Evolutionary conservation across 2,888 invertebrate species (phyloP), one percentile per base, ranked within the genome.

Genomic region (Vanessa cardui): DNA sequence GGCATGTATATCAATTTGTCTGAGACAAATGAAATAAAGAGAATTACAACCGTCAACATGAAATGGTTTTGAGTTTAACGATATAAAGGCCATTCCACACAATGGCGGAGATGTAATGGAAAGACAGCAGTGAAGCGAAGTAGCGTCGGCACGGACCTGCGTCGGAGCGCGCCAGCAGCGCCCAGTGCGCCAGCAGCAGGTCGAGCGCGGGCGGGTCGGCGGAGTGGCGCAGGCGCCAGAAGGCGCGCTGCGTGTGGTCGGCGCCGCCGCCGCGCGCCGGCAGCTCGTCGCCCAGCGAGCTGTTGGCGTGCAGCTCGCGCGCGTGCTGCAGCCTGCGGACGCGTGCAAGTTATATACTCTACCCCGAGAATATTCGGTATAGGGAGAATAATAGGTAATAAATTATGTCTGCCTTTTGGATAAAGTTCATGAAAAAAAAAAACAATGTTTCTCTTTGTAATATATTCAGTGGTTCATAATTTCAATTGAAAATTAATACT

Each of bases 241-340:
- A 96, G 9, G 87, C 85, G 83, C 96, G 96, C 72, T 95, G 88
- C 21, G 78, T 78, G 78, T 94, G 94, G 54, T 88, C 87, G 33
- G 86, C 81, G 16, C 80, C 88, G 0, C 76, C 81, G 18, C 72
- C 79, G 6, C 75, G 73, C 20, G 83, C 78, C 12, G 69, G 84
- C 0, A 83, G 68, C 5, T 47, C 77, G 74, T 96, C 95, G 69
- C 94, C 88, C 0, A 84, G 84, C 0, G 86, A 80, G 0, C 83
- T 70, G 84, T 95, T 94, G 69, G 96, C 95, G 0, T 96, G 84
- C 72, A 96, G 88, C 78, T 94, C 94, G 15, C 95, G 95, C 0
- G 94, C 95, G 64, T 95, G 94, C 56, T 92, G 92, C 26, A 98
- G 84, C 69, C 93, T 92, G 77, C 0, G 76, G 9, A 1, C 16